Percentiles rank a stretch among this genome's conserved stretches.
phyloP scores from a whole-genome alignment of 2,888 invertebrate genomes.

The Lasioglossum morio region DNA sequence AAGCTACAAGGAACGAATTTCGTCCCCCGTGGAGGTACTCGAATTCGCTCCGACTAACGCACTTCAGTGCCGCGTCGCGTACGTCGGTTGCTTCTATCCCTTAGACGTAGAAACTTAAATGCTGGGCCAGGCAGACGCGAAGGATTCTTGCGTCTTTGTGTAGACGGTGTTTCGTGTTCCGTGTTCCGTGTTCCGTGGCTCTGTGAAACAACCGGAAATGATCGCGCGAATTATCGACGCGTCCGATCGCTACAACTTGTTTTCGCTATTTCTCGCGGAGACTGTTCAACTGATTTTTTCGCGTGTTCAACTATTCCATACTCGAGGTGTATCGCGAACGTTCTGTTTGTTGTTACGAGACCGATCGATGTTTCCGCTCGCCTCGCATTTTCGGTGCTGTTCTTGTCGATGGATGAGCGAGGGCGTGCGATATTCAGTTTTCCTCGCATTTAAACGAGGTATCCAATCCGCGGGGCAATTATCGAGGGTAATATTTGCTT shows the following conservation, averaged over 20 bases:
- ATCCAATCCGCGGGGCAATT: conserved; percentile 33
- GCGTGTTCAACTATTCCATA: background rate
- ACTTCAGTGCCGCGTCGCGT: conserved; percentile 50
- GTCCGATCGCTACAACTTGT: background rate
- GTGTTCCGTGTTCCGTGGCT: background rate
- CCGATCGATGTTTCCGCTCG: background rate
- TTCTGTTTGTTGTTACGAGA: background rate
- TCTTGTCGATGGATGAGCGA: background rate
- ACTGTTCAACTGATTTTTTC: background rate
- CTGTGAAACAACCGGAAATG: background rate
- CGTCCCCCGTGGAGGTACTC: conserved; percentile 62
- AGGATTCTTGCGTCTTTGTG: background rate
- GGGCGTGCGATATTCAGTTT: background rate
- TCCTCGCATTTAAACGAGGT: background rate
- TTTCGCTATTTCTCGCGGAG: background rate
- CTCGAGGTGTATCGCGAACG: background rate
- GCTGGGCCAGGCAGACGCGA: conserved; percentile 55
- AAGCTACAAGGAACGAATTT: conserved; percentile 73
- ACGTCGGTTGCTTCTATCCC: conserved; percentile 23
- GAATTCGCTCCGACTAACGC: conserved; percentile 73
- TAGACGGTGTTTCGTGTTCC: background rate
- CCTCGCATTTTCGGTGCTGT: background rate
- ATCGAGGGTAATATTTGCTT: conserved; percentile 31
- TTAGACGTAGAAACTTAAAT: conserved; percentile 62
- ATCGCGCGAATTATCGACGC: background rate